A percentile compares a stretch with the other conserved stretches of the same genome.
Conservation (phyloP, 2,888 invertebrate genomes). For the Drosophila kokeensis region DNA sequence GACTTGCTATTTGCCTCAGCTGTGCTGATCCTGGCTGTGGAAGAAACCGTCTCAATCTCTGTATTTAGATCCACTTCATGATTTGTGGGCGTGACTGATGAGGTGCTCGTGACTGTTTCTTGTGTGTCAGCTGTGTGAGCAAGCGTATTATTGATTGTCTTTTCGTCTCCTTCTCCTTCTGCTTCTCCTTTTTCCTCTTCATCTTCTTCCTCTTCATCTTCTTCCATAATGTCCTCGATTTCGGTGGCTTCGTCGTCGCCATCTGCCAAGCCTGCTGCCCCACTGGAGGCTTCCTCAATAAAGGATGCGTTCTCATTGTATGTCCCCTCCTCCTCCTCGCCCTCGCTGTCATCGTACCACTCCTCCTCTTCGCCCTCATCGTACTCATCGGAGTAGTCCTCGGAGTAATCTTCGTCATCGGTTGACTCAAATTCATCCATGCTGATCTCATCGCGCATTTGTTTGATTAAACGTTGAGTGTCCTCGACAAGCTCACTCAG, state of each 20-base stretch:
- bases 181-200: conserved; percentile 36
- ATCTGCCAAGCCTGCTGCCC: conserved; percentile 42
- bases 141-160: neutral
- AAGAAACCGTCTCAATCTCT: conserved; percentile 48
- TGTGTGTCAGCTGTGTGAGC: conserved; percentile 13
- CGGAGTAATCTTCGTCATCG: conserved; percentile 85
- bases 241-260: conserved; percentile 69
- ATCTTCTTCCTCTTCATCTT: conserved; percentile 50
- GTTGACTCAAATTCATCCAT: conserved; percentile 86
- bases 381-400: conserved; percentile 86
- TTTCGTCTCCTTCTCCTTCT: neutral
- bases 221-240: conserved; percentile 68
- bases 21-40: conserved; percentile 45
- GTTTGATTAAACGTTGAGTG: conserved; percentile 88
- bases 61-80: conserved; percentile 34
- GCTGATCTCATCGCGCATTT: conserved; percentile 89
- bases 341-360: conserved; percentile 76
- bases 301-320: conserved; percentile 77
- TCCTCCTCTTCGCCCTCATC: conserved; percentile 81
- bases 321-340: conserved; percentile 80
- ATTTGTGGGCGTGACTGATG: conserved; percentile 61
- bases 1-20: neutral
- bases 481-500: conserved; percentile 87
- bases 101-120: conserved; percentile 54
- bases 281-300: conserved; percentile 76